phyloP scores from a whole-genome alignment of 1,140 invertebrate genomes.

The Drosophila baimaii region DNA sequence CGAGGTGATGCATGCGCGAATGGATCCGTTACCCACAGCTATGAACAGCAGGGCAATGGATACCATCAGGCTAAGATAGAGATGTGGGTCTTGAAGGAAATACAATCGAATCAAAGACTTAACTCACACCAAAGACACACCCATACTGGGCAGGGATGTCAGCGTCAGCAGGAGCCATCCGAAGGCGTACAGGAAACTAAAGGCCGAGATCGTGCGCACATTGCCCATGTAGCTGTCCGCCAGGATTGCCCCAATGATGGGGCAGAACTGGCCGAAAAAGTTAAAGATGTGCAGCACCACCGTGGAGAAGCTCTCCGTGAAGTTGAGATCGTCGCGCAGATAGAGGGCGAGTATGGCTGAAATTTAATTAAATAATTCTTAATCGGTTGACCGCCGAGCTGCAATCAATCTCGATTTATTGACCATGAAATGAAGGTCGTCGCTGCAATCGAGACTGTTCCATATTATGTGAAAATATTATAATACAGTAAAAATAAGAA shows the following conservation, averaged over 20 bases:
- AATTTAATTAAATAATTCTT: slow-evolving; percentile 54
- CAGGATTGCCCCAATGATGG: slow-evolving; percentile 90
- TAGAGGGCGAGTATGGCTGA: slow-evolving; percentile 91
- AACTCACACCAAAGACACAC: slow-evolving; percentile 69
- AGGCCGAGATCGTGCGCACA: slow-evolving; percentile 87
- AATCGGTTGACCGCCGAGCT: neutral
- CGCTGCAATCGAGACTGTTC: slow-evolving; percentile 13
- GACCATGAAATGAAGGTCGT: slow-evolving; percentile 37
- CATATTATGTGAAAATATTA: slow-evolving; percentile 3
- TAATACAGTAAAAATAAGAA: neutral
- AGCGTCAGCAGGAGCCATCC: slow-evolving; percentile 86
- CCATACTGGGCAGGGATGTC: slow-evolving; percentile 64
- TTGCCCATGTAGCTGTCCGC: slow-evolving; percentile 91
- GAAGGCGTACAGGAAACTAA: slow-evolving; percentile 89
- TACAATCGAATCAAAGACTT: neutral
- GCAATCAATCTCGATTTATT: slow-evolving; percentile 25
- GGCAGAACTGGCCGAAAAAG: slow-evolving; percentile 92
- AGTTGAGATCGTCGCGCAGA: slow-evolving; percentile 86
- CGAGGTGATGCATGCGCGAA: slow-evolving; percentile 94
- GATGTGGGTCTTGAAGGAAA: neutral
- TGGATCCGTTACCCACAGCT: slow-evolving; percentile 90
- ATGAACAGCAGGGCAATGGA: slow-evolving; percentile 87
- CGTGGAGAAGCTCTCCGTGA: slow-evolving; percentile 87
- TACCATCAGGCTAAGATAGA: slow-evolving; percentile 79
- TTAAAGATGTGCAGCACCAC: slow-evolving; percentile 90